Evolutionary conservation across 2,888 invertebrate genomes (phyloP).

Genomic region (Zaprionus bogoriensis): DNA sequence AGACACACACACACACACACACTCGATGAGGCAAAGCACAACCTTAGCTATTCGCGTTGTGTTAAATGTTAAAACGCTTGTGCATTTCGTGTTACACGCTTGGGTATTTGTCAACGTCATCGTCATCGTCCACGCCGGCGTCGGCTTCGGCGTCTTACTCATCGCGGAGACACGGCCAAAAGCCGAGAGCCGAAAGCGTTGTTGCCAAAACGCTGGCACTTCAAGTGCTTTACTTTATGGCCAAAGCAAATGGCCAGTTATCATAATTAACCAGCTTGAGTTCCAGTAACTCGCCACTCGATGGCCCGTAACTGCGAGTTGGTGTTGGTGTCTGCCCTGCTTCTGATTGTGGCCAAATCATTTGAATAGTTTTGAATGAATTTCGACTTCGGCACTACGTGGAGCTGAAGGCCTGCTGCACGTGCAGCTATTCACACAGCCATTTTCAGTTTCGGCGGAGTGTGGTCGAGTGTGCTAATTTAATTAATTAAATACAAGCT

Average conservation of each 20-base stretch:
- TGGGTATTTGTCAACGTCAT: slow-evolving; percentile 41
- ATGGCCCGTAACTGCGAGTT: slow-evolving; percentile 18
- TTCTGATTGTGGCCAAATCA: slow-evolving; percentile 21
- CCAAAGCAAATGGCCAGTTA: slow-evolving; percentile 32
- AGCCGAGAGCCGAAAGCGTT: slow-evolving; percentile 11
- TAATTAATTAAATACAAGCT: too few relatives aligned
- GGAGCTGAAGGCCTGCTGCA: slow-evolving; percentile 31
- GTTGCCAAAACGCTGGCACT: slow-evolving; percentile 15
- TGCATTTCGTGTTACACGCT: slow-evolving; percentile 26
- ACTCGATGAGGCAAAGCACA: not conserved
- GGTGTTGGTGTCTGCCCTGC: slow-evolving; percentile 8
- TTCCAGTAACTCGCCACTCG: slow-evolving; percentile 22
- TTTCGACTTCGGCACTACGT: slow-evolving; percentile 31
- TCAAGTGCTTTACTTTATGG: not conserved
- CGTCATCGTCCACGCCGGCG: slow-evolving; percentile 21
- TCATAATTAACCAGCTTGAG: slow-evolving; percentile 40
- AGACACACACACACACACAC: not conserved
- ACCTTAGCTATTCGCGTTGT: not conserved
- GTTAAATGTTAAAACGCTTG: slow-evolving; percentile 50
- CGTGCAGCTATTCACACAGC: slow-evolving; percentile 29
- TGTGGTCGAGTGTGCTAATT: slow-evolving; percentile 8
- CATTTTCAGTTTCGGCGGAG: not conserved
- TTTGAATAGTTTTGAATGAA: slow-evolving; percentile 30
- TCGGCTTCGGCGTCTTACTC: slow-evolving; percentile 4
- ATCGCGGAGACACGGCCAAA: not conserved